phyloP scores from a whole-genome alignment of 2,888 invertebrate species.

The Drosophila ezoana region DNA sequence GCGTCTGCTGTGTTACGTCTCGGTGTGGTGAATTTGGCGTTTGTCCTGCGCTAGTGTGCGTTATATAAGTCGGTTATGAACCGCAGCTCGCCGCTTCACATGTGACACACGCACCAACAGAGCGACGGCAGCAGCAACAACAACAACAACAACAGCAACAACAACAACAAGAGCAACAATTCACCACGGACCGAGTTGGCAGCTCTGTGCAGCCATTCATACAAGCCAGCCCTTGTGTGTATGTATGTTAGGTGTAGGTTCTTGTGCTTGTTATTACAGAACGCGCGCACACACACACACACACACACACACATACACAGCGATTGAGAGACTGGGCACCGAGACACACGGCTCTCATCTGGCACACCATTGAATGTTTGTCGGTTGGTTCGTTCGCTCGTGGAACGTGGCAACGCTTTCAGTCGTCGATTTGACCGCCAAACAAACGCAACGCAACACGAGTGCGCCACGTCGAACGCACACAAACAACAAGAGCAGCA shows the following conservation, averaged over 20 bases:
- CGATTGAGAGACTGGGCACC: slow-evolving; percentile 27
- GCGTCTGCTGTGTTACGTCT: slow-evolving; percentile 6
- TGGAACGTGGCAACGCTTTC: slow-evolving; percentile 71
- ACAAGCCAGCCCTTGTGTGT: not conserved
- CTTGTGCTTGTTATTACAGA: slow-evolving; percentile 16
- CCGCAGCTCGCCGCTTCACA: slow-evolving; percentile 41
- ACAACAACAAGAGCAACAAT: slow-evolving; percentile 2
- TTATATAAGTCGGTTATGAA: slow-evolving; percentile 70
- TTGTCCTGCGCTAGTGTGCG: slow-evolving; percentile 63
- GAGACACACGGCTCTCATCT: slow-evolving; percentile 41
- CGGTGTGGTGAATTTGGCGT: slow-evolving; percentile 28
- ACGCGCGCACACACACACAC: slow-evolving; percentile 13
- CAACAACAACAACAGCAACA: slow-evolving; percentile 9
- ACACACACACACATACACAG: slow-evolving; percentile 8
- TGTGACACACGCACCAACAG: slow-evolving; percentile 20
- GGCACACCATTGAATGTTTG: slow-evolving; percentile 50
- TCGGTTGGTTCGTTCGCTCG: slow-evolving; percentile 33
- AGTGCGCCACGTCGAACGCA: slow-evolving; percentile 58
- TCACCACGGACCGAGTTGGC: slow-evolving; percentile 51
- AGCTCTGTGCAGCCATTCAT: slow-evolving; percentile 49
- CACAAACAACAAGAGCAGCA: slow-evolving; percentile 45
- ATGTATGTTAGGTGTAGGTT: slow-evolving; percentile 3
- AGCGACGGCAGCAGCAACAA: slow-evolving; percentile 8
- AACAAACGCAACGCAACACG: slow-evolving; percentile 79
- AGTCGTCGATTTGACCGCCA: slow-evolving; percentile 83